A percentile compares a stretch with the other conserved stretches of the same genome.
These are phyloP conservation scores for Craseonycteris thonglongyai DNA, from an alignment of 2,113 vertebrate genomes.

Conservation along the genomic window DNA sequence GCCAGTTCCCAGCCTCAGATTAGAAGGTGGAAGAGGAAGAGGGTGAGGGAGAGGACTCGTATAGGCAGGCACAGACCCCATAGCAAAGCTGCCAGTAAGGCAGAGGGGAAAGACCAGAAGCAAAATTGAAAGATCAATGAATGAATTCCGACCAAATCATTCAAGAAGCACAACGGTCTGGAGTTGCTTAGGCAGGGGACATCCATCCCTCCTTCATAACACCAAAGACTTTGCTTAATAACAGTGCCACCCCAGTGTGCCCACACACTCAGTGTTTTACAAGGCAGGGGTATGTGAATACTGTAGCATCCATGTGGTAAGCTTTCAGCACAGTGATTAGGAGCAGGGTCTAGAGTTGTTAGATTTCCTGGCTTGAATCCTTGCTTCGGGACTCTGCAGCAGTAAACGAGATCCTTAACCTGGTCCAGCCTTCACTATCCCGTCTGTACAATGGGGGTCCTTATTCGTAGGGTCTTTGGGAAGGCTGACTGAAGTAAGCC, in stretches of 20 bases:
- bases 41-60: neutral
- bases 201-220: neutral
- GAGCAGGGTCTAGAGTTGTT: neutral
- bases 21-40: neutral
- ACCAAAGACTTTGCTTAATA: neutral
- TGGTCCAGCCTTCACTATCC: neutral
- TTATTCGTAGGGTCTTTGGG: neutral
- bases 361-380: neutral
- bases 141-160: neutral
- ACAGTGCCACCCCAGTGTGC: neutral
- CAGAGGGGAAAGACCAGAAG: neutral
- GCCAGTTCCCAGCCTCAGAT: neutral
- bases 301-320: neutral
- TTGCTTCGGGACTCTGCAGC: neutral
- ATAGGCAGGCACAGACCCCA: neutral
- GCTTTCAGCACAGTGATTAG: neutral
- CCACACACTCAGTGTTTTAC: rapidly evolving
- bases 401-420: neutral
- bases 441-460: neutral
- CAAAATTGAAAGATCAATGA: neutral
- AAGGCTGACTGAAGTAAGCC: neutral
- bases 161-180: neutral
- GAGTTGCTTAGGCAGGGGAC: neutral
- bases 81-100: neutral
- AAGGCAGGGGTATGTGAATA: neutral